A percentile compares a stretch with the other conserved stretches of the same genome.
Conservation (phyloP, 2,888 invertebrate species). For the Cephus sareptanus region DNA sequence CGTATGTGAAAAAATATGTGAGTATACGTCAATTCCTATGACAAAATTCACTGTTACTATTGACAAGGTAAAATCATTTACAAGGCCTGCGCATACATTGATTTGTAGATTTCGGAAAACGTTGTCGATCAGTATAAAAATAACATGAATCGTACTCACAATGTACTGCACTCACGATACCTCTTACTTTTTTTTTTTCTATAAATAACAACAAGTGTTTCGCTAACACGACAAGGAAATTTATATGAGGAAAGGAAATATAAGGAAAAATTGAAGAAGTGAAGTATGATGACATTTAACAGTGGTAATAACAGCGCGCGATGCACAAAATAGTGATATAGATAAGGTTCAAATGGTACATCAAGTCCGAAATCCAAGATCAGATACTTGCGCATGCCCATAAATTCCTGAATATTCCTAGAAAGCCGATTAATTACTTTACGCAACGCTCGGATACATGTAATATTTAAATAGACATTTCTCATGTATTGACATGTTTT, state of each 20-base stretch:
- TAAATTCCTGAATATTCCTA: constrained; percentile 25
- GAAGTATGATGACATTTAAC: neutral
- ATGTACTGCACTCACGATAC: neutral
- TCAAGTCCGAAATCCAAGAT: constrained; percentile 15
- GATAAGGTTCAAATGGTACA: neutral
- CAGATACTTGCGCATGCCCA: constrained; percentile 24
- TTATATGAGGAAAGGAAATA: neutral
- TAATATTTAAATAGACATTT: constrained; percentile 30
- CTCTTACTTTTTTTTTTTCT: neutral
- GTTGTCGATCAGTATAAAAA: neutral
- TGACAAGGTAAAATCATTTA: constrained; percentile 29
- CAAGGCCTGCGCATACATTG: neutral
- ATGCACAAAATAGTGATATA: neutral
- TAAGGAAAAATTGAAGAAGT: neutral
- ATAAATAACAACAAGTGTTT: neutral
- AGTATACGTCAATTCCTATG: constrained; percentile 51
- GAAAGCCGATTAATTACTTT: constrained; percentile 26
- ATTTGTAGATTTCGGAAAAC: neutral
- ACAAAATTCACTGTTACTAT: constrained; percentile 30
- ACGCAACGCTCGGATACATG: constrained; percentile 18
- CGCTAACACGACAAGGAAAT: neutral
- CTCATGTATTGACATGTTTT: constrained; percentile 41
- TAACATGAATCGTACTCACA: neutral
- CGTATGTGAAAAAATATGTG: constrained; percentile 56
- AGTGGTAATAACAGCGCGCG: neutral